Base-by-base conservation (phyloP, 2,888 invertebrate genomes). In the Exephanes ischioxanthus region DNA sequence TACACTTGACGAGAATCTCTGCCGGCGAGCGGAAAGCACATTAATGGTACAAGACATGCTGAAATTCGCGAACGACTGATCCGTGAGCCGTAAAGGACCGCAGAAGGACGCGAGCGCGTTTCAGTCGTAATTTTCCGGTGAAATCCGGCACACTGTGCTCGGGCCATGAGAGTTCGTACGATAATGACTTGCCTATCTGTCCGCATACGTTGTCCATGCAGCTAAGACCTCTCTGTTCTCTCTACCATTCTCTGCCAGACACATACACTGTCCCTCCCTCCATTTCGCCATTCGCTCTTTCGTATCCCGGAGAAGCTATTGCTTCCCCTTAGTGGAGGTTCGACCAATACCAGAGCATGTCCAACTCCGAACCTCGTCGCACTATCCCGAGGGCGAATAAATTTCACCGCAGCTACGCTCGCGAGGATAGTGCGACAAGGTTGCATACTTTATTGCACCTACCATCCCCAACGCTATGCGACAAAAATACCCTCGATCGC, bases 131-230 rank as follows among this genome's bases (percentile, higher is more conserved):
- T 80, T 84, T 85, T 82, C 81, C 70, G 82, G 78, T 41, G 53
- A 72, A 71, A 51, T 71, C 37, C 78, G 73, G 45, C 58, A 55
- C 5, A 61, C 61, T 41, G 81, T 37, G 19, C 45, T 16, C 63
- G 79, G 70, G 11, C 61, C 45, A 53, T 33, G 75, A 75, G 75
- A 85, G 79, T 79, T 82, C 58, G 55, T 76, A 71, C 85, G 85
- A 85, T 85, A 85, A 85, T 85, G 85, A 82, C 79, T 82, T 78
- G 66, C 82, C 80, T 85, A 85, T 85, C 85, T 82, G 85, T 85
- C 82, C 75, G 75, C 82, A 85, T 85, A 82, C 85, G 78, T 78
- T 53, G 53, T 55, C 78, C 63, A 70, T 85, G 82, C 30, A 72
- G 75, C 75, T 58, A 71, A 82, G 75, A 48, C 76, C 75, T 75